Percentiles rank a stretch among this genome's conserved stretches.
These are phyloP conservation scores for Platerodrilus igneus DNA, from an alignment of 2,888 invertebrate species.

Conservation along the genomic window DNA sequence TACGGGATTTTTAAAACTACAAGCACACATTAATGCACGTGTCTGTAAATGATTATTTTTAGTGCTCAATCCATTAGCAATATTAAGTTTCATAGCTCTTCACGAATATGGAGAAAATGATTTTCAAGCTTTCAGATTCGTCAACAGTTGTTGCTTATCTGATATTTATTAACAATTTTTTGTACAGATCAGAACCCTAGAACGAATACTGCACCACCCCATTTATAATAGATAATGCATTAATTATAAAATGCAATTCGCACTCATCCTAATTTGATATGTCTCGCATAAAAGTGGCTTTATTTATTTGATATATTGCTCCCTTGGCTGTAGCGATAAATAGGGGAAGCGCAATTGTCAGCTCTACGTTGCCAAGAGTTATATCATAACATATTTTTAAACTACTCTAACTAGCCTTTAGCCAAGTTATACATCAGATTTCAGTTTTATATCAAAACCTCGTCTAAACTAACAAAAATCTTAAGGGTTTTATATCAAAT, in stretches of 20 bases:
- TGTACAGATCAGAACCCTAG: too few species aligned
- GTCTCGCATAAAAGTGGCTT: slow-evolving; percentile 37
- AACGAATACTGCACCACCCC: too few species aligned
- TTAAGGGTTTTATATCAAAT: slow-evolving; percentile 17
- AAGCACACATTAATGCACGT: too few species aligned
- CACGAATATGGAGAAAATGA: background rate
- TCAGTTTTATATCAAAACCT: too few species aligned
- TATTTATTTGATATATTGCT: slow-evolving; percentile 42
- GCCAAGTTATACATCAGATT: too few species aligned
- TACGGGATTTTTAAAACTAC: too few species aligned
- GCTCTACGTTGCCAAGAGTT: slow-evolving; percentile 46
- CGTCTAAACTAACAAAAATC: slow-evolving; percentile 16
- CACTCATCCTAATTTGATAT: slow-evolving; percentile 36
- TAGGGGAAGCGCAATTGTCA: slow-evolving; percentile 45
- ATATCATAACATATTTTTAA: too few species aligned
- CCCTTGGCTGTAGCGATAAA: slow-evolving; percentile 38
- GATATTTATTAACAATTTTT: background rate
- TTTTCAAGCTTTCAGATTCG: background rate
- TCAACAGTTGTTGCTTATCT: background rate
- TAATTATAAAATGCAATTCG: slow-evolving; percentile 30
- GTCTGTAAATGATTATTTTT: too few species aligned
- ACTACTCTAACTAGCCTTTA: too few species aligned
- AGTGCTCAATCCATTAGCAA: background rate
- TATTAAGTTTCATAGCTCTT: background rate
- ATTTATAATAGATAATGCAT: too few species aligned